phyloP scores from a whole-genome alignment of 2,797 vertebrate species.

The Amblyopsis hoosieri region DNA sequence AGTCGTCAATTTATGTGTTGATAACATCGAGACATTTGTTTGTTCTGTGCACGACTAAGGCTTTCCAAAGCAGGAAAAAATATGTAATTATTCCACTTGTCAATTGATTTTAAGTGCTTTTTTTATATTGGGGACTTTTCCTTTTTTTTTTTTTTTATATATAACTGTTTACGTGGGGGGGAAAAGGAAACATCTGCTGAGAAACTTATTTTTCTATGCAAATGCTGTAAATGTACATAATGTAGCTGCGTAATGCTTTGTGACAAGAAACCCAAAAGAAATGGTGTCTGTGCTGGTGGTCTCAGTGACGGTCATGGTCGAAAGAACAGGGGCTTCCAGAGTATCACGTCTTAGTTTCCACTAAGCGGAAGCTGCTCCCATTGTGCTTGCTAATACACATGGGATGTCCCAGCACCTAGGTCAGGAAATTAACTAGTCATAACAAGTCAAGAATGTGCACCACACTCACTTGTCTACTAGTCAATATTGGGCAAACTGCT shows the following conservation, averaged over 20 bases:
- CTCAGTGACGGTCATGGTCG: slow-evolving; percentile 49
- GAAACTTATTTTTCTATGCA: slow-evolving; percentile 84
- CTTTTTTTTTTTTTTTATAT: slow-evolving; percentile 69
- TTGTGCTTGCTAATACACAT: slow-evolving; percentile 1
- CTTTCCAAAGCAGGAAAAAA: slow-evolving; percentile 64
- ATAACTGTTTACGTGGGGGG: slow-evolving; percentile 73
- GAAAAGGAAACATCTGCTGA: slow-evolving; percentile 74
- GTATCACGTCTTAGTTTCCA: slow-evolving; percentile 55
- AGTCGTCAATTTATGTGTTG: slow-evolving; percentile 55
- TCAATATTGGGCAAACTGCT: slow-evolving; percentile 71
- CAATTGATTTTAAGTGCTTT: slow-evolving; percentile 71
- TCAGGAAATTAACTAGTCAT: slow-evolving; percentile 57
- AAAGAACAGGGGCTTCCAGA: slow-evolving; percentile 66
- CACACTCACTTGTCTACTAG: slow-evolving; percentile 70
- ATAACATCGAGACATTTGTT: slow-evolving; percentile 39
- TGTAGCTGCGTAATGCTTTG: slow-evolving; percentile 70
- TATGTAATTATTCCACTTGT: slow-evolving; percentile 41
- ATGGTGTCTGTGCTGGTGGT: slow-evolving; percentile 60
- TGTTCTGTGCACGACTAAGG: slow-evolving; percentile 59
- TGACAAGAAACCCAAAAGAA: slow-evolving; percentile 42
- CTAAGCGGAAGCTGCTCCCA: slow-evolving; percentile 45
- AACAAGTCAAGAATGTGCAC: slow-evolving; percentile 53
- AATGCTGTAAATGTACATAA: slow-evolving; percentile 80
- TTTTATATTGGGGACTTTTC: slow-evolving; percentile 71
- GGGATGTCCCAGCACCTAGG: slow-evolving; percentile 18